Evolutionary conservation across 1,140 invertebrate genomes (phyloP), one percentile per base, ranked within the genome.

Genomic region (Apis mellifera): DNA sequence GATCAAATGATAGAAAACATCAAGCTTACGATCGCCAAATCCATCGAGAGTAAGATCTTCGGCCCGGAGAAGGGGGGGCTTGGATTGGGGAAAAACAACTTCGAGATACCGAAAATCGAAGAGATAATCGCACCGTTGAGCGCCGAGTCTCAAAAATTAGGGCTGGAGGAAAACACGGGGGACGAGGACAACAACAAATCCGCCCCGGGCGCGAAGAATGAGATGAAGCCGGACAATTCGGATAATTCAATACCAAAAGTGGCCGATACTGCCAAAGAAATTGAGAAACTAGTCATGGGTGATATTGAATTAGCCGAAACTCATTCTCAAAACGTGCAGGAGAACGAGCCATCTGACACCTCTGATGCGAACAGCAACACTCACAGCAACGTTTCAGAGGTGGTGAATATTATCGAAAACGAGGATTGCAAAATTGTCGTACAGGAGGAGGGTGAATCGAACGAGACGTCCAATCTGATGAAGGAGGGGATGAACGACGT

Each of bases 211-310:
- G 42, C 90, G 0, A 90, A 88, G 57, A 90, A 72, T n/a, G 89
- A 92, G 68, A 89, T 87, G 21, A 86, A 86, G 74, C 89, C 86
- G 19, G 89, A 93, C 0, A 91, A 82, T 60, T 79, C 90, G 42
- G 92, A 92, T 12, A 93, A 93, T 89, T 91, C 93, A 57, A 90
- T 94, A 87, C 94, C 94, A 75, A 94, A 91, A 85, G 93, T 94
- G 82, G 94, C 93, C 62, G 94, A 94, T 77, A 94, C 94, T 92
- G 94, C 94, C 93, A 94, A 94, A 94, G 93, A 94, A 90, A 94
- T 94, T 68, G 93, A 94, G 86, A 94, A 94, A 90, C 93, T 94
- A 93, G 93, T 94, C 93, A 94, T 94, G 93, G 93, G 93, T 72
- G 93, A 94, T 76, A 93, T 90, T 48, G 91, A 94, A 81, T 74